Conservation (phyloP, 2,113 vertebrate genomes). For the Chlamydotis undulata region DNA sequence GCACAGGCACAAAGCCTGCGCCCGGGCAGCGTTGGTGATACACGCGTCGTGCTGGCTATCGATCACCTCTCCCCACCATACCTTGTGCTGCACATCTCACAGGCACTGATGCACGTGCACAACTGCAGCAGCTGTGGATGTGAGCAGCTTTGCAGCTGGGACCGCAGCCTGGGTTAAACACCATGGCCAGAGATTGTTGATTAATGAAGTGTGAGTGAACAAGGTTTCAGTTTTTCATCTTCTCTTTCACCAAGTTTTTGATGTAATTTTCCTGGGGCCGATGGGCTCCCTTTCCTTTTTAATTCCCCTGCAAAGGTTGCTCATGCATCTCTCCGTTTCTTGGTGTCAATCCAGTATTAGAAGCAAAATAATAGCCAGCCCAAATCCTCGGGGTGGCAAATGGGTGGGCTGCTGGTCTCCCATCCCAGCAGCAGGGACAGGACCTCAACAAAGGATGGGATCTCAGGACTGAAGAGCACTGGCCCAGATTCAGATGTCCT, state of each 20-base stretch:
- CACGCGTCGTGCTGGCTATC: accelerated
- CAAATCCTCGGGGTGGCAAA: neutral
- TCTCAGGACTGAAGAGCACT: neutral
- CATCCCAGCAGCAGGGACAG: neutral
- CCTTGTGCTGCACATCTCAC: neutral
- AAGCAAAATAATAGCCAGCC: neutral
- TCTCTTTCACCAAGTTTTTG: neutral
- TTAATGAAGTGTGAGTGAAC: neutral
- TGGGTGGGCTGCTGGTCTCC: neutral
- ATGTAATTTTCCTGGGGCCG: neutral
- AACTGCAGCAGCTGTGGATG: neutral
- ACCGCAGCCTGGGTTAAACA: neutral
- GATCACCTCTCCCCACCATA: neutral
- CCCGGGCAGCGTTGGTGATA: accelerated
- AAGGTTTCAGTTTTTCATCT: neutral
- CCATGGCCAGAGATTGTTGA: accelerated
- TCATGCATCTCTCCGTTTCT: neutral
- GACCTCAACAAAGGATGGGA: neutral
- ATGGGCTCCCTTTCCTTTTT: neutral
- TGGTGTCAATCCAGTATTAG: neutral
- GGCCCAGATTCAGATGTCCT: conserved; percentile 23
- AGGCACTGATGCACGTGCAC: neutral
- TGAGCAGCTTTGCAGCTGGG: neutral
- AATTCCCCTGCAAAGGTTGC: neutral
- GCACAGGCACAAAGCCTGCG: accelerated